Base-by-base conservation (phyloP, 2,797 vertebrate genomes). In the Choloepus didactylus region DNA sequence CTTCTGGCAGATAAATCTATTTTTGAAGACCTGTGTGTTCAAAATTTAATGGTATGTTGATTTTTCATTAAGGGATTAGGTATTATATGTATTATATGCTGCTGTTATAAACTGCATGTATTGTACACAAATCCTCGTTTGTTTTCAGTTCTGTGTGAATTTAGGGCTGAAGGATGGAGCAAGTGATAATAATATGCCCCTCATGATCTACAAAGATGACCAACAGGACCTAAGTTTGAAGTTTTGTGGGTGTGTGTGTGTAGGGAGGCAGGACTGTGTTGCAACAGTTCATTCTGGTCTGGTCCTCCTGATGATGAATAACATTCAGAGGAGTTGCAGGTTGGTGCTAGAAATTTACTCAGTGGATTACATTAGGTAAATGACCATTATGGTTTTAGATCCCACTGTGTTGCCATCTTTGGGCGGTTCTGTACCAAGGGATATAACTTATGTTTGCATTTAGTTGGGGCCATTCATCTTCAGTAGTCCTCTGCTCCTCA, bases 281-380 rank as follows among this genome's bases (percentile, higher is more conserved):
- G 92, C n/a, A 93, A 59, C 86, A 69, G 77, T 95, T 82, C 54
- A 62, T 31, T 91, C 69, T 76, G 91, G 86, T 90, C 67, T 84
- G 67, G 25, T 67, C 79, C 29, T 69, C 67, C 60, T 95, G 41
- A 44, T 97, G 96, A 94, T 92, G 95, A 46, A 95, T 75, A 87
- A 49, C 46, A 64, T 87, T 92, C 56, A 80, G 87, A 83, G 96
- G 80, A 97, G 90, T 75, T 92, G 82, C 85, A 87, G 82, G 69
- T 91, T 79, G 76, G 86, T 89, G 81, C 86, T 91, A 84, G 91
- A 91, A 92, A 90, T 96, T 96, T 80, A 91, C 64, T 95, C 62
- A 41, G 38, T 92, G 92, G 66, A 46, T 97, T 90, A 67, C 83
- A 49, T 85, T 82, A 95, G 92, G 81, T 96, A 96, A 94, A 93